Evolutionary conservation across 2,888 invertebrate genomes (phyloP), one percentile per base, ranked within the genome.

Genomic region (Calliphora vomitoria): DNA sequence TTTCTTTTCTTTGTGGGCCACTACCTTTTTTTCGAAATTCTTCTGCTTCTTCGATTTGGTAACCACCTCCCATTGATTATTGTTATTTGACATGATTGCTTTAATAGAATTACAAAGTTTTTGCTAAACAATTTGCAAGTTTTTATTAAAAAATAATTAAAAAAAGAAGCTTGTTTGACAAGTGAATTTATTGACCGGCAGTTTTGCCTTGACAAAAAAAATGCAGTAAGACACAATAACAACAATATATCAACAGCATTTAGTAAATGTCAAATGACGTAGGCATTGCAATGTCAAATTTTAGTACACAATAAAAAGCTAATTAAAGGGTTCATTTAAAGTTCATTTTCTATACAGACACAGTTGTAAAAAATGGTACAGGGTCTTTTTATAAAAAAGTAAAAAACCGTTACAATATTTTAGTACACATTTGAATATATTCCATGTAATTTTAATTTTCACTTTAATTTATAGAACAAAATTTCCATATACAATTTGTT

Each of bases 51-150:
- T 97, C 89, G 95, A 95, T 92, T 96, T 97, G 69, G 95, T 95
- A 84, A 96, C 96, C 90, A 96, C 95, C 95, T 96, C 96, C 96
- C 96, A 96, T 93, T 96, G 95, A 58, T 20, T 68, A 11, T 82
- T 87, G 82, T 90, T 90, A 91, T 95, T 95, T 90, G 94, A 94
- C 94, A 94, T 94, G 8, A 13, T 50, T 38, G 4, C 8, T 38
- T 82, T 11, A 47, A 35, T 66, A 11, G n/a, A 72, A 64, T 50
- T 15, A 41, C 84, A 69, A 71, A 31, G 8, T 4, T 8, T 90
- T 86, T 1, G 8, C 11, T 25, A 35, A 20, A 44, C 25, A 44
- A 68, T 60, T 53, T 18, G 11, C 15, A 60, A 44, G 13, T 10
- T 68, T 44, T 44, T n/a, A 35, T 58, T 76, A 15, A 71, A 35